Base-by-base conservation (phyloP, 2,113 vertebrate genomes). In the Ammodytes dubius region DNA sequence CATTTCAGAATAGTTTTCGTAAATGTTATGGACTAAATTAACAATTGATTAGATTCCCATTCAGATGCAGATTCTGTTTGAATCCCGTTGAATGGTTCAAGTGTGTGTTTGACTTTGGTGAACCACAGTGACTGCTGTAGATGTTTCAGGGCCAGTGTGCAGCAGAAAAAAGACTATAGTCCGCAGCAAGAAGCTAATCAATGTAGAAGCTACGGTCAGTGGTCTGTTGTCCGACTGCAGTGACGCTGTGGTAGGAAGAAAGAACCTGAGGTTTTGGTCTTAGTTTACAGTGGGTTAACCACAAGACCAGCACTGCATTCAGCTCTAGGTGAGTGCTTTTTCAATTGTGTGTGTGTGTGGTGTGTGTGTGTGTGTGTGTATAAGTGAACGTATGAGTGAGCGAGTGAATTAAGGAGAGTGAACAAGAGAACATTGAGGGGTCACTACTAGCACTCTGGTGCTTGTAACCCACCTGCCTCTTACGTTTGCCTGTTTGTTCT, bases 401-500 rank as follows among this genome's bases (percentile, higher is more conserved):
- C 7, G 81, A 74, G 37, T 59, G 76, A 70, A 72, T 37, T 52
- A 81, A 39, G 45, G 70, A 68, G 77, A 69, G 53, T 67, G 84
- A 83, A 75, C 59, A 46, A 74, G 68, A 82, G 43, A 81, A 75
- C 82, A 74, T 10, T 37, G 58, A 85, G 81, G 88, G 77, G 27
- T 27, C 27, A 27, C 88, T 74, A 78, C 79, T 40, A 14, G 88
- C 89, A 88, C 90, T 87, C 84, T 82, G 79, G 89, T 93, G 92
- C 89, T 88, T 77, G 91, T 83, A 84, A 85, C 90, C 88, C 79
- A 87, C 94, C 96, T 97, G 96, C 97, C 97, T 98, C 96, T 96
- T 96, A 96, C 96, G 87, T 93, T 89, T 91, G 94, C 94, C 88
- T 94, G 91, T 93, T 95, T 97, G 96, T 97, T 96, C 96, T 96